phyloP scores from a whole-genome alignment of 2,113 vertebrate genomes.

The Collichthys lucidus region DNA sequence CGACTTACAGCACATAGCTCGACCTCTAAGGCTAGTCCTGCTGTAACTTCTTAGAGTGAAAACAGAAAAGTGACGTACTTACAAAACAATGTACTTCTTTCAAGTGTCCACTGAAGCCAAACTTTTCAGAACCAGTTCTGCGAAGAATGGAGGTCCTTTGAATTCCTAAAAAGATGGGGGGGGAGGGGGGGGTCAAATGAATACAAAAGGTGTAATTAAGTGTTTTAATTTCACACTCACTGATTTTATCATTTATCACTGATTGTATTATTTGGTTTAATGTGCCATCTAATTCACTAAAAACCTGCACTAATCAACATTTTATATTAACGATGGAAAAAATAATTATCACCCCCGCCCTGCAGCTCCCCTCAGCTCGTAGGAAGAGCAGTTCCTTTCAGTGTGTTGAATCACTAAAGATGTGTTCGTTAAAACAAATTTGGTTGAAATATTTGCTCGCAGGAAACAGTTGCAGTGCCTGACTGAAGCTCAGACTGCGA shows the following conservation, averaged over 20 bases:
- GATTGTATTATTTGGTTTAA: not conserved
- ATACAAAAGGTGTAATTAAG: not conserved
- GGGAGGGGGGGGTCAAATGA: not conserved
- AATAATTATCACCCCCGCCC: too few relatives aligned
- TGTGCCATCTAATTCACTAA: not conserved
- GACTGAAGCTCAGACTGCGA: too few relatives aligned
- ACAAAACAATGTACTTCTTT: not conserved
- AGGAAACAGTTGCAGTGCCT: too few relatives aligned
- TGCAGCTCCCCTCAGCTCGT: too few relatives aligned
- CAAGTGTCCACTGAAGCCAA: not conserved
- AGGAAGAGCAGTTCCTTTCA: too few relatives aligned
- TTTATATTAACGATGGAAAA: too few relatives aligned
- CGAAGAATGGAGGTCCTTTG: not conserved
- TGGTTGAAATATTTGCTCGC: too few relatives aligned
- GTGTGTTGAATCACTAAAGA: too few relatives aligned
- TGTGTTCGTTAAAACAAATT: too few relatives aligned
- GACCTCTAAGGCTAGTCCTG: not conserved
- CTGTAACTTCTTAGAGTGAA: conserved; percentile 12
- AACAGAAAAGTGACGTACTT: conserved; percentile 24
- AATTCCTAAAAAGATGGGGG: not conserved
- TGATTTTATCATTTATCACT: not conserved
- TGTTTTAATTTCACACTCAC: not conserved
- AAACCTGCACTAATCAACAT: too few relatives aligned
- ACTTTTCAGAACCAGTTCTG: not conserved
- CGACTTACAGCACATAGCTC: not conserved